Percentiles rank a stretch among this genome's conserved stretches.
Evolutionary conservation across 2,113 vertebrate genomes (phyloP).

Genomic region (Terrapene triunguis): DNA sequence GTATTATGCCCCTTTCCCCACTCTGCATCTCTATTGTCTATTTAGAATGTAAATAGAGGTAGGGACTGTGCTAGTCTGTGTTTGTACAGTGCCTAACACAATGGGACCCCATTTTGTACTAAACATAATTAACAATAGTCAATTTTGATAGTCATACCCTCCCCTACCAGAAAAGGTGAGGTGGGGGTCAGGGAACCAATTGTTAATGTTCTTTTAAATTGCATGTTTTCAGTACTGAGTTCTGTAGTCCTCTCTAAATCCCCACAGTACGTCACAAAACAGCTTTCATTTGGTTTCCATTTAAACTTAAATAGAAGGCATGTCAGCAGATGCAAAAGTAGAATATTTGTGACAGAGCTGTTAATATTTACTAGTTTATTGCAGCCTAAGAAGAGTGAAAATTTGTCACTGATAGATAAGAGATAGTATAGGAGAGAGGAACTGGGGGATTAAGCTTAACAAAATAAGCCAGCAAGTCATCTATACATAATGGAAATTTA

Average conservation of each 20-base stretch:
- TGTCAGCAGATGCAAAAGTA: neutral
- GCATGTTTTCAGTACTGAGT: neutral
- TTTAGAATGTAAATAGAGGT: neutral
- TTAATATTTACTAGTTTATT: neutral
- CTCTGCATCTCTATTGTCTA: neutral
- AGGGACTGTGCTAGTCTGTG: neutral
- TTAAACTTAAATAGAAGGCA: constrained; percentile 42
- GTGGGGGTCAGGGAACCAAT: neutral
- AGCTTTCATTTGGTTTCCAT: constrained; percentile 54
- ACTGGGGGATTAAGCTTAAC: neutral
- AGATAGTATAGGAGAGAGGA: neutral
- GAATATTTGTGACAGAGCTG: neutral
- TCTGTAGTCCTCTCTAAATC: constrained; percentile 7
- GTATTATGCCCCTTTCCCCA: neutral
- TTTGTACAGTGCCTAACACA: neutral
- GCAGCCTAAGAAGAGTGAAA: neutral
- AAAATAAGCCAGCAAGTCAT: neutral
- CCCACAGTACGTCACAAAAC: neutral
- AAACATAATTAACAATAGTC: neutral
- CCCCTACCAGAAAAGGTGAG: neutral
- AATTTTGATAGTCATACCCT: constrained; percentile 28
- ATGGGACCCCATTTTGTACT: neutral
- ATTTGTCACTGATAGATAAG: neutral
- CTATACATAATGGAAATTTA: neutral
- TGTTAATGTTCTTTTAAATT: constrained; percentile 30